Percentiles rank a stretch among this genome's conserved stretches.
Evolutionary conservation across 2,797 vertebrate genomes (phyloP).

Genomic region (Mormyrus hasselquistii): DNA sequence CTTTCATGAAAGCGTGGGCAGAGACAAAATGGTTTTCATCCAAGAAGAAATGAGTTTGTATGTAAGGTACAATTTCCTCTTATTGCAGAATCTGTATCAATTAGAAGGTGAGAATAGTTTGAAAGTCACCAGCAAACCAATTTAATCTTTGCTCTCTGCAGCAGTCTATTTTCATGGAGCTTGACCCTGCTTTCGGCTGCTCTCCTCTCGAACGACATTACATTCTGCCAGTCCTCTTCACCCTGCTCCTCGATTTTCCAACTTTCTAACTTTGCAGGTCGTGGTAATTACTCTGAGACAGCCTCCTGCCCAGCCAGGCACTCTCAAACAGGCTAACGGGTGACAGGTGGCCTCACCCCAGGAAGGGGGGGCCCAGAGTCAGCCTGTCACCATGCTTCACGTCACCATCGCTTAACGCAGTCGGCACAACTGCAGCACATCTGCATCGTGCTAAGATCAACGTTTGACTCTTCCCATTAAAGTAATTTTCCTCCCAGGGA

Average conservation of each 20-base stretch:
- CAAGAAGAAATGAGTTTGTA: not conserved
- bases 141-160: not conserved
- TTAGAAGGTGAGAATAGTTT: not conserved
- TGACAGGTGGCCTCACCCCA: conserved; percentile 34
- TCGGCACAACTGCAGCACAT: conserved; percentile 27
- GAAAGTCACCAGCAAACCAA: not conserved
- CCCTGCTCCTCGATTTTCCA: not conserved
- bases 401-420: conserved; percentile 31
- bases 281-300: not conserved
- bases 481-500: conserved; percentile 8
- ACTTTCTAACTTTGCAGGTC: not conserved
- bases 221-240: not conserved
- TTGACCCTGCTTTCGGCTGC: not conserved
- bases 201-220: not conserved
- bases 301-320: not conserved
- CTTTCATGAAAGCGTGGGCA: not conserved
- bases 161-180: not conserved
- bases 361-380: conserved; percentile 25
- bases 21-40: not conserved
- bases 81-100: conserved; percentile 10
- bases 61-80: not conserved
- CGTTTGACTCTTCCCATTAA: not conserved
- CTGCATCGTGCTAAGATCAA: not conserved
- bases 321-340: conserved; percentile 44
- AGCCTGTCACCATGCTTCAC: conserved; percentile 40